Percentiles rank a stretch among this genome's conserved stretches.
phyloP scores from a whole-genome alignment of 2,888 invertebrate species.

The Salticus scenicus region DNA sequence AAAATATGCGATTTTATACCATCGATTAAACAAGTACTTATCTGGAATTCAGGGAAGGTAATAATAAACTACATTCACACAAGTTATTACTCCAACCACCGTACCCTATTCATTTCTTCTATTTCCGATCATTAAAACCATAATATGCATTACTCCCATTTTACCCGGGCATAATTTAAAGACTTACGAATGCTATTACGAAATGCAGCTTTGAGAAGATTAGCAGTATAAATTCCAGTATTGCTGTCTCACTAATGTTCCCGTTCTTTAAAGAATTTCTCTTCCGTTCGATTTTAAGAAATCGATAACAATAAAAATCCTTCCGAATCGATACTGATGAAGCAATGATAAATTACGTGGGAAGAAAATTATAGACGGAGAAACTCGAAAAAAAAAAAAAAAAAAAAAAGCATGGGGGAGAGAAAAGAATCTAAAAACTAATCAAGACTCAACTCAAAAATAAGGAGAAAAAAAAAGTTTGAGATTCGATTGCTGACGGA shows the following conservation, averaged over 20 bases:
- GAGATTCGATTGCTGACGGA: background rate
- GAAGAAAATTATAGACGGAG: background rate
- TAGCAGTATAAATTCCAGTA: no score
- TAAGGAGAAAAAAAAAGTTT: background rate
- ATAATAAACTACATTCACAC: no score
- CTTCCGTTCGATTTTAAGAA: background rate
- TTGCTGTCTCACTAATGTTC: no score
- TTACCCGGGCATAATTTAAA: no score
- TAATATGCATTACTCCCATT: background rate
- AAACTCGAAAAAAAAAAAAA: no score
- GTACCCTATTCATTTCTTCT: no score
- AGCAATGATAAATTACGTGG: slow-evolving; percentile 17
- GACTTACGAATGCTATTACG: no score
- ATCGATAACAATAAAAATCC: slow-evolving; percentile 10
- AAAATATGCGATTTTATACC: no score
- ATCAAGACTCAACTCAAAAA: background rate
- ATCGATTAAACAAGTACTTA: no score
- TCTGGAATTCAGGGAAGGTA: no score
- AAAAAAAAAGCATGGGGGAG: background rate
- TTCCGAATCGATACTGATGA: slow-evolving; percentile 1
- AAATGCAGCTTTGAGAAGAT: no score
- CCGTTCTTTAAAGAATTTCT: background rate
- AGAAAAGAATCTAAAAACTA: background rate
- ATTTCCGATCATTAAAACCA: background rate
- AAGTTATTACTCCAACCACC: no score